Evolutionary conservation across 1,140 invertebrate species (phyloP).

Genomic region (Ostrea denselamellosa): DNA sequence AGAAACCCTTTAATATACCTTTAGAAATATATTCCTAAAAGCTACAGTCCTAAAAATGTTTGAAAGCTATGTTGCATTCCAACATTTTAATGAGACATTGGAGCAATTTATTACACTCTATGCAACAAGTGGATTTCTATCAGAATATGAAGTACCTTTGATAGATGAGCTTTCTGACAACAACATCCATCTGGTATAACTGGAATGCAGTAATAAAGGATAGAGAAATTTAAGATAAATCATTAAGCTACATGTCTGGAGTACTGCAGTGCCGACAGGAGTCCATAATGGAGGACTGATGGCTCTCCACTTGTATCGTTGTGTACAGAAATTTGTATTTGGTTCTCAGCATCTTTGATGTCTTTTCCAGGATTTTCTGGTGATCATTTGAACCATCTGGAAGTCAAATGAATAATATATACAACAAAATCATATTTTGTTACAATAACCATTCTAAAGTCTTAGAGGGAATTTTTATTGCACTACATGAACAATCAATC

Average conservation of each 20-base stretch:
- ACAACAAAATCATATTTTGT: too few species aligned
- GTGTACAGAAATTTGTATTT: conserved; percentile 65
- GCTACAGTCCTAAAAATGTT: too few species aligned
- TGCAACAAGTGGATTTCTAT: not conserved
- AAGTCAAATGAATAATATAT: not conserved
- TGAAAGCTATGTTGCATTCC: too few species aligned
- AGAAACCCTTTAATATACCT: too few species aligned
- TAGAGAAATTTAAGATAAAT: not conserved
- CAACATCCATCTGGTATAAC: not conserved
- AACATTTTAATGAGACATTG: too few species aligned
- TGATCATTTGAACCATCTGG: conserved; percentile 46
- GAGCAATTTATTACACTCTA: too few species aligned
- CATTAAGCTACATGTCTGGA: not conserved
- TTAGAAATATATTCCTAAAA: too few species aligned
- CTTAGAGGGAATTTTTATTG: too few species aligned
- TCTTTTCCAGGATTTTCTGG: conserved; percentile 58
- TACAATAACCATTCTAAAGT: too few species aligned
- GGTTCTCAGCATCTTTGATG: conserved; percentile 58
- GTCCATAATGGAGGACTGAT: conserved; percentile 59
- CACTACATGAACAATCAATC: too few species aligned
- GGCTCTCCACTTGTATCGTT: conserved; percentile 72
- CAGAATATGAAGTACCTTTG: not conserved
- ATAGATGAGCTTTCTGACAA: not conserved
- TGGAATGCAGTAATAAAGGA: not conserved
- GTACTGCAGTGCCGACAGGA: conserved; percentile 59